Evolutionary conservation across 2,797 vertebrate genomes (phyloP).

Genomic region (Gymnocypris eckloni): DNA sequence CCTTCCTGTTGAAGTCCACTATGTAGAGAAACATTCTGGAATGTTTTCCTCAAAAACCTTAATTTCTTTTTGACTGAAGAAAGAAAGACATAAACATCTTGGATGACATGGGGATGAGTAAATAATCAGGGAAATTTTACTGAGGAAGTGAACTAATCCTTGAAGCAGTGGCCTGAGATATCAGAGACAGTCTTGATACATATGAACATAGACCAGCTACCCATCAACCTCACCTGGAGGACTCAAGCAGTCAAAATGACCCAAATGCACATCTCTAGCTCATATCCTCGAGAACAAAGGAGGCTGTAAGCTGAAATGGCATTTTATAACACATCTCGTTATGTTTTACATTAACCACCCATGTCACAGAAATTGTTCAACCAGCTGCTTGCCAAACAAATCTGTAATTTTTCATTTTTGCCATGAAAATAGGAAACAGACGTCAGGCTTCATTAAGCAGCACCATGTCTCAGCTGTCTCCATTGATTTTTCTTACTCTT

Average conservation of each 20-base stretch:
- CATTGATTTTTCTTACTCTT: constrained; percentile 43
- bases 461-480: constrained; percentile 33
- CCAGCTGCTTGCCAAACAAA: constrained; percentile 23
- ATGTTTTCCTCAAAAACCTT: neutral
- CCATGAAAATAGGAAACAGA: constrained; percentile 42
- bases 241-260: neutral
- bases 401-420: constrained; percentile 4
- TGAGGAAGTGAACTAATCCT: neutral
- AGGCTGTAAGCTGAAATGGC: constrained; percentile 23
- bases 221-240: neutral
- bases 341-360: constrained; percentile 39
- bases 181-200: neutral
- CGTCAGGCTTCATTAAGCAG: constrained; percentile 9
- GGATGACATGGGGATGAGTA: no score
- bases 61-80: neutral
- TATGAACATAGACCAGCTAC: neutral
- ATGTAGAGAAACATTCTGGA: neutral
- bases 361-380: constrained; percentile 22
- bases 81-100: no score
- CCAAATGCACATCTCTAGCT: constrained; percentile 8
- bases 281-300: neutral
- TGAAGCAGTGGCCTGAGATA: neutral
- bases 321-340: constrained; percentile 23
- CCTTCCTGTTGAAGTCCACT: neutral
- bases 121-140: neutral